Conservation (phyloP, 2,888 invertebrate species). For the Himalopsyche anomala region DNA sequence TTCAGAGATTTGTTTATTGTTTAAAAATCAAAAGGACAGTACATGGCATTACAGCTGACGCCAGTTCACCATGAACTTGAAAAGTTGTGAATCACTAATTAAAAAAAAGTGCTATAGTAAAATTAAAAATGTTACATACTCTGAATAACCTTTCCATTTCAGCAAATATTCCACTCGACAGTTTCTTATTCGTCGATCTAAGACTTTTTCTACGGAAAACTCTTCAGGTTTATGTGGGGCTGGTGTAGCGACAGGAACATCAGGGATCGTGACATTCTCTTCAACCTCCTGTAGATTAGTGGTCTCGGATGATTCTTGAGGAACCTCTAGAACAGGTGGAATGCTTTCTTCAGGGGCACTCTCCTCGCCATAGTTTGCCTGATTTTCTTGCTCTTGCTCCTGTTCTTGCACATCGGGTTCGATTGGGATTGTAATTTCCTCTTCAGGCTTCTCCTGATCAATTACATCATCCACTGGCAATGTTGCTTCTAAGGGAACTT, state of each 20-base stretch:
- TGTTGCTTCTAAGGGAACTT: background rate
- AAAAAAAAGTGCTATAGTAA: background rate
- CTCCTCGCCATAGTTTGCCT: background rate
- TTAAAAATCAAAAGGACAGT: too few species aligned
- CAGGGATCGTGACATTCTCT: conserved; percentile 72
- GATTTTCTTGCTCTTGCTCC: background rate
- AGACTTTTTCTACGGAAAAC: conserved; percentile 85
- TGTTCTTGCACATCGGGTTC: background rate
- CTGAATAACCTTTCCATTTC: conserved; percentile 82
- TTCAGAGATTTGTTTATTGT: too few species aligned
- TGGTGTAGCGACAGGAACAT: conserved; percentile 49
- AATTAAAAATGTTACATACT: conserved; percentile 72
- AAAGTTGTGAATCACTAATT: too few species aligned
- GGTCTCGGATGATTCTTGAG: conserved; percentile 45
- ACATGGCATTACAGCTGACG: too few species aligned
- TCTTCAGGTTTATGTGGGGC: conserved; percentile 76
- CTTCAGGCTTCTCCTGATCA: background rate
- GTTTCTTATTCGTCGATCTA: conserved; percentile 82
- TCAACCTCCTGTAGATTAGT: conserved; percentile 74
- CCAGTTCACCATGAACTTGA: too few species aligned
- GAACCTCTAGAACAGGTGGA: background rate
- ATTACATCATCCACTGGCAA: background rate
- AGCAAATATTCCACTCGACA: conserved; percentile 83
- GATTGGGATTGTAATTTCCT: background rate
- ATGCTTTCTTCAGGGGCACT: background rate